Evolutionary conservation across 2,888 invertebrate genomes (phyloP).

Genomic region (Platycheirus albimanus): DNA sequence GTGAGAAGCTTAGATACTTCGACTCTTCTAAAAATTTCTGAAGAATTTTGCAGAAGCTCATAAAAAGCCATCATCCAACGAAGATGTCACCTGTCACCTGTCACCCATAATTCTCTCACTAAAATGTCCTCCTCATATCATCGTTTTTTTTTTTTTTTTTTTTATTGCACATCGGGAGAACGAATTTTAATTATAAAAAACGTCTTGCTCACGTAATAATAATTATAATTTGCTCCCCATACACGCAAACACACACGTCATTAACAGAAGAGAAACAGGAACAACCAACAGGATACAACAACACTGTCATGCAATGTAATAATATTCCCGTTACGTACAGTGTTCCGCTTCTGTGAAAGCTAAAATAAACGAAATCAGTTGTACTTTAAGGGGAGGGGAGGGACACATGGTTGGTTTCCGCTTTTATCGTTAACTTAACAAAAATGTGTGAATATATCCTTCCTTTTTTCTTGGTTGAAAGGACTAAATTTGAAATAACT

Average conservation of each 20-base stretch:
- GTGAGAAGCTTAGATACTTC: no score
- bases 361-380: neutral
- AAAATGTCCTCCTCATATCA: neutral
- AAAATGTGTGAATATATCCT: neutral
- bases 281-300: neutral
- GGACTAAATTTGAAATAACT: neutral
- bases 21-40: no score
- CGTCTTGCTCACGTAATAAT: slow-evolving; percentile 44
- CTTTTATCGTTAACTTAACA: neutral
- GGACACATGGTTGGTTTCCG: neutral
- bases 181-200: slow-evolving; percentile 50
- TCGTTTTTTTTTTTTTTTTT: no score
- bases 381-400: neutral
- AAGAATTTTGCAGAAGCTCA: no score
- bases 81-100: no score
- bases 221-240: slow-evolving; percentile 25
- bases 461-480: neutral
- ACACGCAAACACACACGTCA: slow-evolving; percentile 30
- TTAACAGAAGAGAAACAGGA: slow-evolving; percentile 38
- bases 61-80: neutral
- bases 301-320: neutral
- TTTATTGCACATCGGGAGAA: slow-evolving; percentile 10
- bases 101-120: neutral
- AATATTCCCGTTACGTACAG: no score
- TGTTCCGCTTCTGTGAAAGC: neutral